A percentile compares a stretch with the other conserved stretches of the same genome.
Conservation (phyloP, 2,113 vertebrate genomes). For the Channa argus region DNA sequence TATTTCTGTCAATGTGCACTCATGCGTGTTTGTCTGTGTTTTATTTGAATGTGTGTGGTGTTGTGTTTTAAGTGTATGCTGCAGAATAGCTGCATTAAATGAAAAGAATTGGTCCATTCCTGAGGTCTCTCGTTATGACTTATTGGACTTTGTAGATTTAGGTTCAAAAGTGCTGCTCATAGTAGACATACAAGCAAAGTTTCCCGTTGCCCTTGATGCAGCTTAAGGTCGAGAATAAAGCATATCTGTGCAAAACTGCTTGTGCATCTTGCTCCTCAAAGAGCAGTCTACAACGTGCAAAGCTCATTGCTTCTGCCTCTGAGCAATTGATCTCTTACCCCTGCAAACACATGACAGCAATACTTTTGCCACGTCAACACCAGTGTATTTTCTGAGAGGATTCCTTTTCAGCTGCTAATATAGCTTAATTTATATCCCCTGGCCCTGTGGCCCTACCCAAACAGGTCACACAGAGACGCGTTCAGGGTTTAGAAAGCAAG, state of each 20-base stretch:
- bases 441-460: constrained; percentile 64
- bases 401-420: constrained; percentile 65
- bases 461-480: constrained; percentile 46
- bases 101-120: constrained; percentile 21
- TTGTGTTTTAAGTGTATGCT: neutral
- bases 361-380: constrained; percentile 63
- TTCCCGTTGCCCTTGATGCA: constrained; percentile 35
- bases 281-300: constrained; percentile 49
- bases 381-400: constrained; percentile 59
- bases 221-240: constrained; percentile 54
- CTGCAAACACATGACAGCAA: constrained; percentile 55
- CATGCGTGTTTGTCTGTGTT: constrained; percentile 5
- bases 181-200: constrained; percentile 47
- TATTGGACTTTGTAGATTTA: constrained; percentile 64
- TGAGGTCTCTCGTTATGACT: constrained; percentile 57
- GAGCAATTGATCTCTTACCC: constrained; percentile 59
- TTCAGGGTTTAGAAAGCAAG: constrained; percentile 52
- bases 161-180: constrained; percentile 51
- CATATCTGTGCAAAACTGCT: constrained; percentile 52
- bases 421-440: constrained; percentile 59
- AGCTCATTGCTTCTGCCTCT: constrained; percentile 48
- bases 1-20: neutral
- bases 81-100: constrained; percentile 29
- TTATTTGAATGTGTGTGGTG: neutral
- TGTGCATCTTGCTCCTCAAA: constrained; percentile 50